Percentiles rank a stretch among this genome's conserved stretches.
These are phyloP conservation scores for Leptopterna dolabrata DNA, from an alignment of 2,888 invertebrate genomes.

Conservation along the genomic window DNA sequence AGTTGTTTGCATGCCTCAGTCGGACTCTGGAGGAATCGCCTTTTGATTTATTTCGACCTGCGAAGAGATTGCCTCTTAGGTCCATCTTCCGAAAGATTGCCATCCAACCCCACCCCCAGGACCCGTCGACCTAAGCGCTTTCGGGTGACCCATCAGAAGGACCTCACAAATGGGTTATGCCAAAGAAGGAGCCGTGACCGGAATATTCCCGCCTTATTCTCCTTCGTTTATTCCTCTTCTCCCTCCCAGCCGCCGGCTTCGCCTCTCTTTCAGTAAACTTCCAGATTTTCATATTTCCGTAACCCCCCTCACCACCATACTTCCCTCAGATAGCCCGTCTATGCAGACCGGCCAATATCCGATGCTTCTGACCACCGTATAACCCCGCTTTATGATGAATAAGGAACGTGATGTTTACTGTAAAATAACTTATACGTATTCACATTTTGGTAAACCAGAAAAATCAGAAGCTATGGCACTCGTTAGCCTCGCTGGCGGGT, in stretches of 20 bases:
- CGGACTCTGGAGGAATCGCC: background rate
- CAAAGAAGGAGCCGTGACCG: slow-evolving; percentile 35
- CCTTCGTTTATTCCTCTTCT: background rate
- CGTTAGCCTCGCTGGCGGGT: too few relatives aligned
- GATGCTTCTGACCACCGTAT: background rate
- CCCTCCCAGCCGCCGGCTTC: background rate
- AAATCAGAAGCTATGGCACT: too few relatives aligned
- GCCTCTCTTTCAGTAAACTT: background rate
- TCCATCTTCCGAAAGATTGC: slow-evolving; percentile 37
- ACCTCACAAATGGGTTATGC: slow-evolving; percentile 50
- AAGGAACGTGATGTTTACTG: background rate
- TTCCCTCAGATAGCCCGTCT: background rate
- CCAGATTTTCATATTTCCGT: background rate
- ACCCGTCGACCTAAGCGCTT: background rate
- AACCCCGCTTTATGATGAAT: background rate
- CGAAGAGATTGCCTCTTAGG: slow-evolving; percentile 9
- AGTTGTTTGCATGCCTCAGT: slow-evolving; percentile 19
- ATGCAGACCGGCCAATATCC: background rate
- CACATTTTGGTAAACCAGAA: too few relatives aligned
- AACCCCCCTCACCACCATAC: background rate
- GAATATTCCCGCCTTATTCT: slow-evolving; percentile 28
- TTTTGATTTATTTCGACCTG: slow-evolving; percentile 42
- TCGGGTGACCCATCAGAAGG: slow-evolving; percentile 21
- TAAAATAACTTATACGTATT: background rate
- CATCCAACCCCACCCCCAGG: background rate